phyloP scores from a whole-genome alignment of 2,113 vertebrate genomes.

The Limnothrissa miodon region DNA sequence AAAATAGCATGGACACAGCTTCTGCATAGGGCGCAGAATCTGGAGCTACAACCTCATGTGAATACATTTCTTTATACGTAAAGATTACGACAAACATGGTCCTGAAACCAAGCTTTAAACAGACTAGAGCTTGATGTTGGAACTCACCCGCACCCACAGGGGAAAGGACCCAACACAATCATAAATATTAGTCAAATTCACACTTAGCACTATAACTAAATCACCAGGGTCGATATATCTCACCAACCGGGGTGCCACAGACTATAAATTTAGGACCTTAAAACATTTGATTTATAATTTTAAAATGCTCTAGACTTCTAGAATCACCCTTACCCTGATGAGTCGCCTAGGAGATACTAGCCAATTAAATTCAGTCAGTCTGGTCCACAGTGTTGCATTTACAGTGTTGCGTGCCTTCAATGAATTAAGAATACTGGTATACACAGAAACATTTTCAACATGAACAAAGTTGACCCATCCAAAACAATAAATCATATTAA shows the following conservation, averaged over 20 bases:
- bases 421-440: neutral
- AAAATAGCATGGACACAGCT: too few relatives aligned
- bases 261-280: too few relatives aligned
- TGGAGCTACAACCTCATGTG: neutral
- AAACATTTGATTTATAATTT: too few relatives aligned
- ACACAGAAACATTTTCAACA: neutral
- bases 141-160: neutral
- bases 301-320: too few relatives aligned
- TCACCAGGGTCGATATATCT: neutral
- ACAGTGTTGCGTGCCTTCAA: neutral
- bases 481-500: slow-evolving; percentile 7
- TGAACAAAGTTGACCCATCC: neutral
- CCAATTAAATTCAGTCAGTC: neutral
- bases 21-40: too few relatives aligned
- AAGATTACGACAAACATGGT: neutral
- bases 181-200: neutral
- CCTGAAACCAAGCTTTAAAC: neutral
- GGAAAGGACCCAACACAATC: neutral
- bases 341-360: too few relatives aligned
- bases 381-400: neutral
- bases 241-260: too few relatives aligned
- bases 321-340: too few relatives aligned
- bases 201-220: neutral
- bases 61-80: neutral
- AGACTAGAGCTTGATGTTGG: neutral